A percentile compares a stretch with the other conserved stretches of the same genome.
These are phyloP conservation scores for Aromia moschata DNA, from an alignment of 2,888 invertebrate species.

Conservation along the genomic window DNA sequence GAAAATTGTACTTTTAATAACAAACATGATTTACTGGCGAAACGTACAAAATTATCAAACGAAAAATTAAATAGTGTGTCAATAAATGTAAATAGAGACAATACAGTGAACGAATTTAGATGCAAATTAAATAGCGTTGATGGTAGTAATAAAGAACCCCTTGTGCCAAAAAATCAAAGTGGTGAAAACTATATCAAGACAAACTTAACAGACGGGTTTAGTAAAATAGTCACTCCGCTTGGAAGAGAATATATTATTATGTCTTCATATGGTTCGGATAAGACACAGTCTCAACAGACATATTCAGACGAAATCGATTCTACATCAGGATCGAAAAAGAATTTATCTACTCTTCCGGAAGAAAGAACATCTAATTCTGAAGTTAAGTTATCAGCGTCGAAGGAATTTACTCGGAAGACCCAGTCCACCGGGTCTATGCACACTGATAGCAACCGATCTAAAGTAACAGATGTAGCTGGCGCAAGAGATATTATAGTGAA, in stretches of 20 bases:
- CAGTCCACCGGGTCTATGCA: slow-evolving; percentile 31
- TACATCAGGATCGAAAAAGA: neutral
- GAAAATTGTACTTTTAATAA: neutral
- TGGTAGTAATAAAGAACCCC: too few relatives aligned
- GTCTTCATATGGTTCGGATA: too few relatives aligned
- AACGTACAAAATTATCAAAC: neutral
- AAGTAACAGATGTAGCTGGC: slow-evolving; percentile 39
- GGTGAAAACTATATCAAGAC: neutral
- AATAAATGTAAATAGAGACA: neutral
- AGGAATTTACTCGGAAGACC: slow-evolving; percentile 21
- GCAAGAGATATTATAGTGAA: slow-evolving; percentile 43
- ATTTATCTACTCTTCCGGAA: slow-evolving; percentile 4
- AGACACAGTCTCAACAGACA: neutral
- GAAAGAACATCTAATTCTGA: slow-evolving; percentile 8
- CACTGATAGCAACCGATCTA: slow-evolving; percentile 12
- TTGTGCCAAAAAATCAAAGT: neutral
- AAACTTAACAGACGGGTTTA: neutral
- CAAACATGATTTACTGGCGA: neutral
- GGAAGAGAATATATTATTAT: slow-evolving; percentile 1
- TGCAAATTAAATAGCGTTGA: too few relatives aligned
- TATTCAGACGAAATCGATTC: neutral
- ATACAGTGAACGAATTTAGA: neutral
- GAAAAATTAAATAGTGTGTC: slow-evolving; percentile 3
- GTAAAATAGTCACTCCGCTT: neutral
- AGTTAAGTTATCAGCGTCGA: neutral